Conservation (phyloP, 37 sponge, comb jelly and placozoan species). For the Lycopodina hypogea region DNA sequence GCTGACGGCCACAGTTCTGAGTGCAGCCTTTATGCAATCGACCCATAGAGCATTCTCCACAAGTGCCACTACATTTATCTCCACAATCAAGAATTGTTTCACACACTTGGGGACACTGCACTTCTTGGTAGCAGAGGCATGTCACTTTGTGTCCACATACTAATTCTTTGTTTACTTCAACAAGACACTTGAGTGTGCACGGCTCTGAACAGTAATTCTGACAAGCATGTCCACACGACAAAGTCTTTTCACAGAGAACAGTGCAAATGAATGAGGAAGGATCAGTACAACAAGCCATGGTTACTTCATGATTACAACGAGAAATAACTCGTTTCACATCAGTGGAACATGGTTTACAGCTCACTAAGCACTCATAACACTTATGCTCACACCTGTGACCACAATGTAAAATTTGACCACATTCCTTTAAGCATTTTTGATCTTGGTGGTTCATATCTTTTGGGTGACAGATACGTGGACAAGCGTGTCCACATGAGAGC, state of each 20-base stretch:
- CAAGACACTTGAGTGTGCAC: slow-evolving; percentile 44
- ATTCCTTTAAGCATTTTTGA: slow-evolving; percentile 52
- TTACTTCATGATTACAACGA: slow-evolving; percentile 52
- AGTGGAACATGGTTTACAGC: slow-evolving; percentile 53
- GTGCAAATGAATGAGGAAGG: slow-evolving; percentile 28
- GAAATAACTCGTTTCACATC: slow-evolving; percentile 32
- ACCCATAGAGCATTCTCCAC: slow-evolving; percentile 59
- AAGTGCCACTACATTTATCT: slow-evolving; percentile 72
- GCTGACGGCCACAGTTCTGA: slow-evolving; percentile 54
- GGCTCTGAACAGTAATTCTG: slow-evolving; percentile 54
- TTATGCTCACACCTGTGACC: slow-evolving; percentile 61
- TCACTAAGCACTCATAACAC: slow-evolving; percentile 55
- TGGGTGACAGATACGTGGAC: slow-evolving; percentile 73
- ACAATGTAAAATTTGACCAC: slow-evolving; percentile 58
- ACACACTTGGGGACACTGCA: slow-evolving; percentile 24
- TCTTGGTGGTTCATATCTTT: slow-evolving; percentile 49
- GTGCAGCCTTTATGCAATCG: slow-evolving; percentile 66
- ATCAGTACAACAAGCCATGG: slow-evolving; percentile 32
- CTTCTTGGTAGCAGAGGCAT: slow-evolving; percentile 14
- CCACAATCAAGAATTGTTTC: slow-evolving; percentile 57
- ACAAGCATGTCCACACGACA: slow-evolving; percentile 80
- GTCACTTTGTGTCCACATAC: slow-evolving; percentile 65
- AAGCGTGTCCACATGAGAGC: slow-evolving; percentile 74
- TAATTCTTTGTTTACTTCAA: slow-evolving; percentile 24
- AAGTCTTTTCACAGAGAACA: slow-evolving; percentile 43